Evolutionary conservation across 2,888 invertebrate species (phyloP), one percentile per base, ranked within the genome.

Genomic region (Eurois occulta): DNA sequence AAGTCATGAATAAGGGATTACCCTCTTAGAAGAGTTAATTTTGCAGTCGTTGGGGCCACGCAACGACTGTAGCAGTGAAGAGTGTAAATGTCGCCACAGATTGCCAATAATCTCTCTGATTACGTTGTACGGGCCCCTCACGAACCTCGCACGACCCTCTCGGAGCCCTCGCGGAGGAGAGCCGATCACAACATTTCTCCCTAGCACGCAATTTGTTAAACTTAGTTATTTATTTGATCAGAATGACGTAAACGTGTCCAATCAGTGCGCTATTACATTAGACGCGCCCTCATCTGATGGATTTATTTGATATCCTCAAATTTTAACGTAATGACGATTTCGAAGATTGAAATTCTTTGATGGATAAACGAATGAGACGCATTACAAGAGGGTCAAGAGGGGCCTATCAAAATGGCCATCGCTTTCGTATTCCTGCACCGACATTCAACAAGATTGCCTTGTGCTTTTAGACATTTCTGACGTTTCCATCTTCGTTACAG

Each of bases 101-200:
- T 92, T 92, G 90, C 83, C 92, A 92, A 92, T 92, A 89, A 91
- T 88, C 84, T 72, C 24, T 87, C 78, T 88, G 88, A 91, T 89
- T 82, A 80, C 82, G 83, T 85, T 71, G 79, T 69, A n/a, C 79
- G 62, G 48, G 74, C 72, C 73, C 77, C 81, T 77, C 70, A 58
- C 24, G 24, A 24, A 66, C 38, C 71, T 28, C 62, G 41, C 13
- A 21, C 62, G 41, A 69, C 66, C 85, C 69, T 69, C 48, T 43
- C 91, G 91, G 86, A 86, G 77, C 87, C 81, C 85, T 86, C 81
- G 77, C 83, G 71, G 43, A 69, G 68, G 62, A 77, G 78, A 65
- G 55, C 72, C 70, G 78, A 71, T 83, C 84, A 67, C 68, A 64
- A 77, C 60, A 75, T 72, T 43, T 69, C 71, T 72, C 77, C 75